These are phyloP conservation scores for Ametastegia equiseti DNA, from an alignment of 2,888 invertebrate genomes.

Conservation along the genomic window DNA sequence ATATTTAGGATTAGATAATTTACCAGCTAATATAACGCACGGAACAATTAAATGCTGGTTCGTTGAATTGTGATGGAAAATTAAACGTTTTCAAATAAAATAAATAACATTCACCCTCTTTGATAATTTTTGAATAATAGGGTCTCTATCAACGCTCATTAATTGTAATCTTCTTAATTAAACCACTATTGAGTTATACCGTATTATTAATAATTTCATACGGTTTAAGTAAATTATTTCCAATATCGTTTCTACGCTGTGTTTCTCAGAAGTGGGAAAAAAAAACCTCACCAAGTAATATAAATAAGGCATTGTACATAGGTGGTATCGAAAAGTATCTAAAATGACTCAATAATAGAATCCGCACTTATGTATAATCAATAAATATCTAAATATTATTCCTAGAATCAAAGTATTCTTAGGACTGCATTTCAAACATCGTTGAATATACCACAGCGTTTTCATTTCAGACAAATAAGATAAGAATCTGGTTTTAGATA, in stretches of 20 bases:
- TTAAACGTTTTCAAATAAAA: not conserved
- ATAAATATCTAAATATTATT: not conserved
- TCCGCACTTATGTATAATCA: not conserved
- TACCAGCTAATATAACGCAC: not conserved
- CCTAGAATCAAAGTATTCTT: no score
- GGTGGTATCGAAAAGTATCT: not conserved
- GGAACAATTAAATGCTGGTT: constrained; percentile 1
- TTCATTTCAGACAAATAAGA: no score
- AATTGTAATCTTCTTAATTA: not conserved
- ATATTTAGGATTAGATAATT: not conserved
- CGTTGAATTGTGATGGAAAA: not conserved
- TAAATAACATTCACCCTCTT: not conserved
- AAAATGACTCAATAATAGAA: not conserved
- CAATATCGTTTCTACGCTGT: not conserved
- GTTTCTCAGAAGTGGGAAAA: not conserved
- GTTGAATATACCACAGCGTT: no score
- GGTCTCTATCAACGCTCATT: not conserved
- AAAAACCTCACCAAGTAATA: not conserved
- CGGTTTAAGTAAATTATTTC: no score
- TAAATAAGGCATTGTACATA: not conserved
- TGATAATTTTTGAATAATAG: not conserved
- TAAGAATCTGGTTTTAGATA: no score
- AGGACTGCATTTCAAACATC: no score
- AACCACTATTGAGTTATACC: no score
- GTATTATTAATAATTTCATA: no score